phyloP scores from a whole-genome alignment of 2,888 invertebrate genomes.

The Andrena fulva region DNA sequence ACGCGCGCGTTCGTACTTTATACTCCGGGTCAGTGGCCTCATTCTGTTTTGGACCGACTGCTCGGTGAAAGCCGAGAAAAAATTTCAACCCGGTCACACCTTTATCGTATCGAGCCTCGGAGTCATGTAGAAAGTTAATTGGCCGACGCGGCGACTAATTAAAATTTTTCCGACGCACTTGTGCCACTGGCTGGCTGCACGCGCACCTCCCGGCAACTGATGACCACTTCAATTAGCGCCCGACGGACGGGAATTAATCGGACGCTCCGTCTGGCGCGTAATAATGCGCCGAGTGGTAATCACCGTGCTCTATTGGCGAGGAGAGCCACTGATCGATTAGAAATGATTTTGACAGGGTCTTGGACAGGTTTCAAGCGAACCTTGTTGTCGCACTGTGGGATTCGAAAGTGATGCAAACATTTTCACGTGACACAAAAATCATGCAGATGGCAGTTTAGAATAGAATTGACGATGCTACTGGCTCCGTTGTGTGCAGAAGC shows the following conservation, averaged over 20 bases:
- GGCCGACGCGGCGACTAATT: conserved; percentile 43
- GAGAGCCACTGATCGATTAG: too few species aligned
- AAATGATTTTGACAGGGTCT: too few species aligned
- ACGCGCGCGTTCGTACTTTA: conserved; percentile 59
- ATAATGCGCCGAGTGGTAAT: too few species aligned
- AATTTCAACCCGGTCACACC: conserved; percentile 71
- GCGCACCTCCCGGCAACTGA: background rate
- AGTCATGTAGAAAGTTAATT: conserved; percentile 72
- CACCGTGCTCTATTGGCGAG: too few species aligned
- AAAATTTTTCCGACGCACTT: conserved; percentile 32
- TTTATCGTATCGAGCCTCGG: conserved; percentile 56
- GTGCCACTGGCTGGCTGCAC: background rate
- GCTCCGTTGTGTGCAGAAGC: too few species aligned
- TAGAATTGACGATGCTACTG: too few species aligned
- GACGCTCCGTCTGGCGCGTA: background rate
- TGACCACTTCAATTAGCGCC: background rate
- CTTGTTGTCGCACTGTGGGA: too few species aligned
- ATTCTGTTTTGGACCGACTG: conserved; percentile 72
- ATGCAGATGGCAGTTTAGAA: too few species aligned
- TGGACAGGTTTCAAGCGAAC: too few species aligned
- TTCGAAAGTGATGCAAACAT: too few species aligned
- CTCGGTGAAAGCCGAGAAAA: conserved; percentile 71
- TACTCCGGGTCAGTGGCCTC: conserved; percentile 80
- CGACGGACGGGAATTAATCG: background rate
- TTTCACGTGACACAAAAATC: too few species aligned